Conservation (phyloP, 2,113 vertebrate species). For the Cervus canadensis region DNA sequence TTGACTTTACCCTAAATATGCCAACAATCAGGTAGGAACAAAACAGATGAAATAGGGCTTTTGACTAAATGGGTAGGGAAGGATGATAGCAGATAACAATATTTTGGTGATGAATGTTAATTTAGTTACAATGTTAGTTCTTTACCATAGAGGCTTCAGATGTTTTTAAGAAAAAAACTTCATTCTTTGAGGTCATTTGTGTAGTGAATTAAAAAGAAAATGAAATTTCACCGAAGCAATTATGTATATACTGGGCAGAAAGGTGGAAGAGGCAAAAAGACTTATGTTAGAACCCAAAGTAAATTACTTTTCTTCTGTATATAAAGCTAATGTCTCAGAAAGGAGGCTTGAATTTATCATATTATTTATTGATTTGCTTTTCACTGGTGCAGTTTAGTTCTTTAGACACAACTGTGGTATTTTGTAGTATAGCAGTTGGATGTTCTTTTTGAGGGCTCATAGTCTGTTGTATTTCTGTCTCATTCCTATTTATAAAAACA, state of each 20-base stretch:
- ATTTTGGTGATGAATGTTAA: background rate
- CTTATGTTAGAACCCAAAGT: background rate
- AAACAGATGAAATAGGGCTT: background rate
- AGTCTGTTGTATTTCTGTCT: background rate
- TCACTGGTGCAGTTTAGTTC: background rate
- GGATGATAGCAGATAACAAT: background rate
- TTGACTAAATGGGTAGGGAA: background rate
- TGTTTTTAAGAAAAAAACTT: background rate
- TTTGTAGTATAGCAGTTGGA: background rate
- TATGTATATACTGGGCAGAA: background rate
- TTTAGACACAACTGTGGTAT: background rate
- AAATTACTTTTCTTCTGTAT: background rate
- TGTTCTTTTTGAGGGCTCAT: background rate
- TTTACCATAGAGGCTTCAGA: background rate
- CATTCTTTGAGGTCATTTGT: background rate
- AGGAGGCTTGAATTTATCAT: background rate
- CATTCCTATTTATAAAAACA: constrained; percentile 22
- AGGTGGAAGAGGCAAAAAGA: background rate
- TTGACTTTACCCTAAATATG: background rate
- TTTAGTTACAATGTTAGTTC: background rate
- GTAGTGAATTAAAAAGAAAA: constrained; percentile 12
- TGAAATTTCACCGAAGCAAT: background rate
- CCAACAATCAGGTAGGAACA: background rate
- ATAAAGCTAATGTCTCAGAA: constrained; percentile 9
- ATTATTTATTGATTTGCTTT: background rate